Evolutionary conservation across 1,140 invertebrate genomes (phyloP).

Genomic region (Popillia japonica): DNA sequence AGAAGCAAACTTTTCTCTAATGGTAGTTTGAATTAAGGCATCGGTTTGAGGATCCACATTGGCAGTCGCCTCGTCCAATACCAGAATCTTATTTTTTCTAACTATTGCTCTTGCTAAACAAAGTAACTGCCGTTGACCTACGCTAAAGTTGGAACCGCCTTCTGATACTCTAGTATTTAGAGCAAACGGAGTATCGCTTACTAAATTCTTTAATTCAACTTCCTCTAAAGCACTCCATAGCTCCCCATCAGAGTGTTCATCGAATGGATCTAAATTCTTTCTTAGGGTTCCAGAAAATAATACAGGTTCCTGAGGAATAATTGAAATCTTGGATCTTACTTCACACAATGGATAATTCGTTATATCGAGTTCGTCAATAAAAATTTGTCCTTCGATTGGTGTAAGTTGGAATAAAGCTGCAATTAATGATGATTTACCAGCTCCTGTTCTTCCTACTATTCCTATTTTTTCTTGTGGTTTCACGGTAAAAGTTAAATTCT

Average conservation of each 20-base stretch:
- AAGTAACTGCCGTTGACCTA: conserved; percentile 84
- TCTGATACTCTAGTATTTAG: conserved; percentile 65
- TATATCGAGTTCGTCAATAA: conserved; percentile 68
- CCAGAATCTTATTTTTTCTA: conserved; percentile 77
- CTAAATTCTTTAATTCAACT: conserved; percentile 63
- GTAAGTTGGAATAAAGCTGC: conserved; percentile 75
- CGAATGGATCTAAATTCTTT: conserved; percentile 69
- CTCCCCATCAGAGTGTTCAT: conserved; percentile 67
- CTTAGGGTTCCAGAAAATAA: conserved; percentile 74
- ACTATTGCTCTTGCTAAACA: conserved; percentile 82
- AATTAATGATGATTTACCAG: conserved; percentile 80
- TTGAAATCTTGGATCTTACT: conserved; percentile 70
- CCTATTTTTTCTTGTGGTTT: conserved; percentile 72
- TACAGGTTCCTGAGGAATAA: conserved; percentile 79
- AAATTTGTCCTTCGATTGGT: conserved; percentile 72
- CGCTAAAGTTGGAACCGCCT: conserved; percentile 82
- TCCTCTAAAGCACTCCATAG: conserved; percentile 64
- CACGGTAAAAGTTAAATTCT: conserved; percentile 66
- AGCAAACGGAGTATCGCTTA: conserved; percentile 58
- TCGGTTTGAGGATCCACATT: conserved; percentile 79
- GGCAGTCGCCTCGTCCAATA: conserved; percentile 77
- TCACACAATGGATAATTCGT: conserved; percentile 63
- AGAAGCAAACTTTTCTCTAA: conserved; percentile 74
- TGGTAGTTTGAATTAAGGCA: conserved; percentile 75
- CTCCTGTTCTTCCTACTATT: conserved; percentile 77